Conservation (phyloP, 2,113 vertebrate species). For the Cinclus cinclus region DNA sequence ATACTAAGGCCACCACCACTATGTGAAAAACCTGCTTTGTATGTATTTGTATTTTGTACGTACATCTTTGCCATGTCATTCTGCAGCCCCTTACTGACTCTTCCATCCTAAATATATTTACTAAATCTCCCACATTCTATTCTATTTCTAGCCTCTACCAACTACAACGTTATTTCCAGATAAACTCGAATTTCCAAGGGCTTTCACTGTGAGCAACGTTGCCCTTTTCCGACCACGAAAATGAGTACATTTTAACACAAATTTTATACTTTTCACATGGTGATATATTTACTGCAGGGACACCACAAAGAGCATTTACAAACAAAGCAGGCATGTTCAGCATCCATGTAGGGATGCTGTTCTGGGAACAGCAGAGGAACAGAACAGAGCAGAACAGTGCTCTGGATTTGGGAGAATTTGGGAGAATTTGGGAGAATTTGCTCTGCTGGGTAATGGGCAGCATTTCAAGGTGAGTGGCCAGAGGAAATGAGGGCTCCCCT, state of each 20-base stretch:
- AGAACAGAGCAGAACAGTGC: background rate
- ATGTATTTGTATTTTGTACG: background rate
- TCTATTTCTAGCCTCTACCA: background rate
- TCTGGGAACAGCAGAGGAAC: background rate
- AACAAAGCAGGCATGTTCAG: background rate
- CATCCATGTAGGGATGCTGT: background rate
- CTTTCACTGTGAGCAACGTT: background rate
- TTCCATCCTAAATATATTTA: background rate
- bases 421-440: background rate
- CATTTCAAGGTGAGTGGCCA: background rate
- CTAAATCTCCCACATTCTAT: background rate
- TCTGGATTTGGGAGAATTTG: background rate
- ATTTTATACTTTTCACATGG: background rate
- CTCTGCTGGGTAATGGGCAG: background rate
- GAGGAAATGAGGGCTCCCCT: background rate
- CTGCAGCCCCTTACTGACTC: background rate
- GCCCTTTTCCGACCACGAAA: background rate
- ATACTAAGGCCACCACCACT: background rate
- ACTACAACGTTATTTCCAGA: background rate
- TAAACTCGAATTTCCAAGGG: background rate
- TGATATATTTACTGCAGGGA: background rate
- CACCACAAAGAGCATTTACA: background rate
- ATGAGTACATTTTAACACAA: background rate
- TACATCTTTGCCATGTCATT: background rate
- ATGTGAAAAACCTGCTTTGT: background rate